These are phyloP conservation scores for Anas acuta DNA, from an alignment of 2,797 vertebrate genomes.

Conservation along the genomic window DNA sequence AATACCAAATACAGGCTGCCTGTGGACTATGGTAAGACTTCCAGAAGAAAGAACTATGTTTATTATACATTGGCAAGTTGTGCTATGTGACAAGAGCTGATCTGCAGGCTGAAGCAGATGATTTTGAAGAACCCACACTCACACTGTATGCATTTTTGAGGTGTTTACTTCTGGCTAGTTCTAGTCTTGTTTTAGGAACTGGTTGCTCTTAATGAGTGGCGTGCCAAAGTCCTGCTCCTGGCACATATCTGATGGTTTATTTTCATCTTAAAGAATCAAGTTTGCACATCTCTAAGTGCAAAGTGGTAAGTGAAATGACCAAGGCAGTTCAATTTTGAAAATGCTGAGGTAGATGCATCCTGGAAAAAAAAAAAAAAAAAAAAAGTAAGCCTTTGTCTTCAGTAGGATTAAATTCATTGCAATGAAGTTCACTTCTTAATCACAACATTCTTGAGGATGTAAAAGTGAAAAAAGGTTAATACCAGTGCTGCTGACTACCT, in stretches of 20 bases:
- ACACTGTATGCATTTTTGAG: not conserved
- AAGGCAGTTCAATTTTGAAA: not conserved
- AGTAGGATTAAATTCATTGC: not conserved
- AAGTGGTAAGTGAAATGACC: not conserved
- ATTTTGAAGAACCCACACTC: not conserved
- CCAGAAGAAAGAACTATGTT: not conserved
- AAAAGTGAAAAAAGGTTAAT: not conserved
- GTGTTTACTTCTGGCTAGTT: not conserved
- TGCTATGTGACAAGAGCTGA: not conserved
- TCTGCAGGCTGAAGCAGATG: not conserved
- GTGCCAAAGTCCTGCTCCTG: not conserved
- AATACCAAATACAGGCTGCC: not conserved
- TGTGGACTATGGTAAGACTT: not conserved
- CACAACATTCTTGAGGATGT: not conserved
- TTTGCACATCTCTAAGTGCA: not conserved
- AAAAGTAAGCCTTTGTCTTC: not conserved
- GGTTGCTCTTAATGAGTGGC: not conserved
- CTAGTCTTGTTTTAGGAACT: not conserved
- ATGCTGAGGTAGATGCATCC: not conserved
- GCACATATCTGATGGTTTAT: not conserved
- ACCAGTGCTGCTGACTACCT: not conserved
- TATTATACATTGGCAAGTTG: not conserved
- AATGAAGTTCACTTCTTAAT: not conserved
- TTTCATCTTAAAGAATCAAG: not conserved
- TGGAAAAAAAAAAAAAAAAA: too few species aligned